Evolutionary conservation across 2,888 invertebrate species (phyloP).

Genomic region (Phlogophora meticulosa): DNA sequence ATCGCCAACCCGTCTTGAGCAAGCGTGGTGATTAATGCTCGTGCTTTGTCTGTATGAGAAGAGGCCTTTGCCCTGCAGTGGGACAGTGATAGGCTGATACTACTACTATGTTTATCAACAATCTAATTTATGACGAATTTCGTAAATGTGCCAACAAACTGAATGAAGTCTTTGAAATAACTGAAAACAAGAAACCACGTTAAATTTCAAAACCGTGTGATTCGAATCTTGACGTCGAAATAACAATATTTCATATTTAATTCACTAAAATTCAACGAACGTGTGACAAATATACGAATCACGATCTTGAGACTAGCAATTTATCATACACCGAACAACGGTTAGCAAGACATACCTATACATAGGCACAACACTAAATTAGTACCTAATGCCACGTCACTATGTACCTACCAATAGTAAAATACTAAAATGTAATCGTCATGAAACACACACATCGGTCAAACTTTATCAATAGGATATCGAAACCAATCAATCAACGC

Average conservation of each 20-base stretch:
- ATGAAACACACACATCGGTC: constrained; percentile 62
- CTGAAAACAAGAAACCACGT: not conserved
- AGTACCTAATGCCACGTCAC: constrained; percentile 18
- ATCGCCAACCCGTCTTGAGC: too few species aligned
- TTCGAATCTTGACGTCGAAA: not conserved
- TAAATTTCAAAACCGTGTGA: not conserved
- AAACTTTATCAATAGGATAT: constrained; percentile 64
- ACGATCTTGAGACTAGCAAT: constrained; percentile 38
- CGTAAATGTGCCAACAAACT: too few species aligned
- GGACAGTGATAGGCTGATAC: too few species aligned
- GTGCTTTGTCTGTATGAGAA: too few species aligned
- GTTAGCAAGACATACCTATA: constrained; percentile 27
- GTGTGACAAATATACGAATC: constrained; percentile 55
- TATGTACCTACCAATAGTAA: constrained; percentile 35
- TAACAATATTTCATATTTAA: constrained; percentile 45
- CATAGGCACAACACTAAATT: constrained; percentile 4
- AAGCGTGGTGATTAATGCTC: too few species aligned
- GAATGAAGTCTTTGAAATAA: not conserved
- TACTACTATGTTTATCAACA: too few species aligned
- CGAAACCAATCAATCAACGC: constrained; percentile 66
- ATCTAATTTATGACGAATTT: too few species aligned
- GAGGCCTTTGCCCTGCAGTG: too few species aligned
- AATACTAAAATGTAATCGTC: constrained; percentile 14
- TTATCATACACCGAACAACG: constrained; percentile 43
- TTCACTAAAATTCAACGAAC: constrained; percentile 46